Conservation (phyloP, 2,113 vertebrate species). For the Brachypodius melanocephalos region DNA sequence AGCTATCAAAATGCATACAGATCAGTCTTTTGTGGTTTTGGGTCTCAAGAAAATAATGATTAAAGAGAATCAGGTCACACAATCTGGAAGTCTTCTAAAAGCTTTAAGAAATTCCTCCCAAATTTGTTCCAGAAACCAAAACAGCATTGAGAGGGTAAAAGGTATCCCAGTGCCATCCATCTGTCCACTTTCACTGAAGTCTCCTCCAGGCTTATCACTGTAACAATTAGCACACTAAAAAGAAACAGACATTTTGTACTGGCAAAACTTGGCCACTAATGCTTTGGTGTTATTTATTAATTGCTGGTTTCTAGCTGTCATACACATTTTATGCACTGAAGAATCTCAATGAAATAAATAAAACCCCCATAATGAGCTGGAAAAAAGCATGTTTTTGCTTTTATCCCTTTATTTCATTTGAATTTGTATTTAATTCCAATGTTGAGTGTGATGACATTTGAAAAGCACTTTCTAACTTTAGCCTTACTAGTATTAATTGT, state of each 20-base stretch:
- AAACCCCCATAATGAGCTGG: neutral
- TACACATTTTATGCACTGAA: neutral
- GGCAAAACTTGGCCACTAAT: neutral
- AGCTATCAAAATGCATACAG: neutral
- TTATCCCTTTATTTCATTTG: neutral
- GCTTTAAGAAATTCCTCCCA: neutral
- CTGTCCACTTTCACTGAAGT: neutral
- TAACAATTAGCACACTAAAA: neutral
- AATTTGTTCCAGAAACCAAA: neutral
- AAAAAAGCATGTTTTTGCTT: neutral
- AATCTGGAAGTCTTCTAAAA: neutral
- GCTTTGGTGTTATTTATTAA: neutral
- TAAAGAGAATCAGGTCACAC: neutral
- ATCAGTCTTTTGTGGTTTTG: neutral
- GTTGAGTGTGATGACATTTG: neutral
- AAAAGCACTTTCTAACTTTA: neutral
- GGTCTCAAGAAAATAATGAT: neutral
- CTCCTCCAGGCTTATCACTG: neutral
- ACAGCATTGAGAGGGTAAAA: neutral
- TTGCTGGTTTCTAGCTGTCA: neutral
- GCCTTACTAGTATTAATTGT: neutral
- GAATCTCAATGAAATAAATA: neutral
- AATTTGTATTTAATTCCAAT: neutral
- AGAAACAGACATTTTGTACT: neutral
- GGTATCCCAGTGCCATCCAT: neutral